Evolutionary conservation across 2,888 invertebrate genomes (phyloP).

Genomic region (Geotrupes spiniger): DNA sequence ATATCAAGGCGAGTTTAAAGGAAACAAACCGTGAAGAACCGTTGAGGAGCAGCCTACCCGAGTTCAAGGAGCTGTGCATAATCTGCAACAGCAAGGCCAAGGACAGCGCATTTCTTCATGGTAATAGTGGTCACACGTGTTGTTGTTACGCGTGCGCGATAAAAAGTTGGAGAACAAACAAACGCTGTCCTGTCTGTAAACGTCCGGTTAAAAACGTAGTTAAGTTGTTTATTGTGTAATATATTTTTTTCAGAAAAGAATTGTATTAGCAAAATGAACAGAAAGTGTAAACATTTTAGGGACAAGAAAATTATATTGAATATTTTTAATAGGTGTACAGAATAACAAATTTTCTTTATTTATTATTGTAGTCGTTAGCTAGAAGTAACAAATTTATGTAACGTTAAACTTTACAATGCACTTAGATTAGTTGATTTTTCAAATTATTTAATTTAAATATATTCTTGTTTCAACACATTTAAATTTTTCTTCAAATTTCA

Average conservation of each 20-base stretch:
- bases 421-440: conserved; percentile 8
- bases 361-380: conserved; percentile 12
- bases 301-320: conserved; percentile 4
- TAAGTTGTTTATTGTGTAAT: conserved; percentile 55
- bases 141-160: conserved; percentile 71
- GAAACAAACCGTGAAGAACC: conserved; percentile 11
- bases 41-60: conserved; percentile 25
- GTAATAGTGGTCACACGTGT: conserved; percentile 63
- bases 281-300: not conserved
- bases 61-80: conserved; percentile 55
- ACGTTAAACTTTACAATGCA: conserved; percentile 3
- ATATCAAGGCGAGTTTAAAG: too few species aligned
- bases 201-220: conserved; percentile 65
- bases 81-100: conserved; percentile 62
- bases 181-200: conserved; percentile 68
- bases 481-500: too few species aligned
- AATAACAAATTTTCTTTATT: conserved; percentile 22
- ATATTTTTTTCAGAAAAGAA: conserved; percentile 5
- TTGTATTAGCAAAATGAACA: too few species aligned
- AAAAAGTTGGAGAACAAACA: conserved; percentile 61
- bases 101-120: conserved; percentile 68
- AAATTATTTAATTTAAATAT: not conserved
- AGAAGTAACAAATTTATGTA: not conserved
- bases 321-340: conserved; percentile 23
- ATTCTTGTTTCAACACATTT: too few species aligned